Percentiles rank a stretch among this genome's conserved stretches.
phyloP scores from a whole-genome alignment of 2,888 invertebrate genomes.

The Calameuta idolon region DNA sequence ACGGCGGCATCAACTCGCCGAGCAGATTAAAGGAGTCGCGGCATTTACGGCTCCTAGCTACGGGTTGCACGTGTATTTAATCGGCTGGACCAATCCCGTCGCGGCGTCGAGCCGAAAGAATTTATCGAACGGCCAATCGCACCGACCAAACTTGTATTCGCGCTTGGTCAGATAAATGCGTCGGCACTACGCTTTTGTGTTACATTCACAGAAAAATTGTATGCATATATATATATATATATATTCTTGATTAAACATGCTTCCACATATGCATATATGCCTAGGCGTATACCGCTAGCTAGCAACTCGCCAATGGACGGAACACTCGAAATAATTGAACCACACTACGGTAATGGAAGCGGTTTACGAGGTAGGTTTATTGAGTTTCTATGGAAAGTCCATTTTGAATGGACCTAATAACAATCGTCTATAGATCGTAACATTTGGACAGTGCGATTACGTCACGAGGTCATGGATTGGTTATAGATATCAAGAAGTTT shows the following conservation, averaged over 20 bases:
- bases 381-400: not conserved
- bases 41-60: not conserved
- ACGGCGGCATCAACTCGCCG: not conserved
- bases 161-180: conserved; percentile 46
- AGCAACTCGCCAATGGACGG: not conserved
- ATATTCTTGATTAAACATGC: not conserved
- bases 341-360: not conserved
- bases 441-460: not conserved
- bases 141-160: conserved; percentile 47
- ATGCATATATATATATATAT: not conserved
- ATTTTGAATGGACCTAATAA: not conserved
- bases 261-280: not conserved
- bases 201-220: not conserved
- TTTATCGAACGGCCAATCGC: conserved; percentile 42
- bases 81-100: not conserved
- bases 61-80: not conserved
- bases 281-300: not conserved
- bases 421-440: not conserved
- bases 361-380: not conserved
- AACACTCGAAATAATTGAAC: conserved; percentile 3
- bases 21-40: not conserved
- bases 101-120: conserved; percentile 38
- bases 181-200: conserved; percentile 41
- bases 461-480: not conserved
- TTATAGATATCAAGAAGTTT: not conserved